Conservation (phyloP, 1,140 invertebrate genomes). For the Calliopsis andreniformis region DNA sequence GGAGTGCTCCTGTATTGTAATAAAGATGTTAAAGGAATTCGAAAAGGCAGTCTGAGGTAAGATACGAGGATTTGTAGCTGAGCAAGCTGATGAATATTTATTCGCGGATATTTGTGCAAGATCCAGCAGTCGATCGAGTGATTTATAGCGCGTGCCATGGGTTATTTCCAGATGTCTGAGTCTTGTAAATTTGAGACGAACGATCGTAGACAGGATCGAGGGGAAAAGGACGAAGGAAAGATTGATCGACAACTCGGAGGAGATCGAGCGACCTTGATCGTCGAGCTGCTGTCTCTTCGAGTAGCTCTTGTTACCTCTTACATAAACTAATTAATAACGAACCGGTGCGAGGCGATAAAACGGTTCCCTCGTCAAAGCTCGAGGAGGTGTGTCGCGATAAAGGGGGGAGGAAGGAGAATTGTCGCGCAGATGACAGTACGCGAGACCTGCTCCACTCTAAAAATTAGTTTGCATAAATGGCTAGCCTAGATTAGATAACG, state of each 20-base stretch:
- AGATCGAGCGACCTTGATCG: constrained; percentile 21
- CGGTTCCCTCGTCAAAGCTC: not conserved
- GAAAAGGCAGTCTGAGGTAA: too few relatives aligned
- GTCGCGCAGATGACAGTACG: not conserved
- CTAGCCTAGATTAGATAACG: constrained; percentile 24
- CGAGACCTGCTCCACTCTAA: not conserved
- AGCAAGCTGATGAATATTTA: not conserved
- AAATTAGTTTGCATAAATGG: constrained; percentile 39
- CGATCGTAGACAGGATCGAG: not conserved
- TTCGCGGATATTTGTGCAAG: not conserved
- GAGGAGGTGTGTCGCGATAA: not conserved
- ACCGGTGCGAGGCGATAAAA: not conserved
- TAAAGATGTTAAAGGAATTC: too few relatives aligned
- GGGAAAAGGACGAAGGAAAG: not conserved
- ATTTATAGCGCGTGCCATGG: not conserved
- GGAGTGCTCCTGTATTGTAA: too few relatives aligned
- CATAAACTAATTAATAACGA: constrained; percentile 2
- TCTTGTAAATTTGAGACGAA: not conserved
- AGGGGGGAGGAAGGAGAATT: not conserved
- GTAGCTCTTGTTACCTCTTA: not conserved
- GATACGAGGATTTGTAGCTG: too few relatives aligned
- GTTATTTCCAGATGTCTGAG: constrained; percentile 11
- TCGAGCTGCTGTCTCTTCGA: not conserved
- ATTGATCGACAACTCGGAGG: constrained; percentile 7
- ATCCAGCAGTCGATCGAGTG: constrained; percentile 9